Evolutionary conservation across 2,113 vertebrate species (phyloP).

Genomic region (Coptodon rendalli): DNA sequence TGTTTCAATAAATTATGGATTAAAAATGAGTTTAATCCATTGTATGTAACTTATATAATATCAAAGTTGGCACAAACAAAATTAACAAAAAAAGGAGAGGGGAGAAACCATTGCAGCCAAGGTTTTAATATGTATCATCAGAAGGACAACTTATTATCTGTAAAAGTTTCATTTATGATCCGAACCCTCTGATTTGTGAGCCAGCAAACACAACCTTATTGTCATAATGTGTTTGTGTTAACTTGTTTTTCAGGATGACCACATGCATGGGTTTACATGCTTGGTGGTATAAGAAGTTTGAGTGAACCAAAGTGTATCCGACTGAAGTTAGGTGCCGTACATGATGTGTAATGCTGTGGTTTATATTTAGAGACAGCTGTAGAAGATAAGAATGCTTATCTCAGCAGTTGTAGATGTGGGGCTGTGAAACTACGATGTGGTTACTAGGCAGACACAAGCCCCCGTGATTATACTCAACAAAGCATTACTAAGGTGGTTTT

Average conservation of each 20-base stretch:
- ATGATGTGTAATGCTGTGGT: constrained; percentile 39
- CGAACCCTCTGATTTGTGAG: neutral
- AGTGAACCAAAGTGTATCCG: neutral
- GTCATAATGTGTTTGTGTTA: neutral
- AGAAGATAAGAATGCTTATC: constrained; percentile 64
- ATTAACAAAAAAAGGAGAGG: neutral
- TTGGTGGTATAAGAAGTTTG: neutral
- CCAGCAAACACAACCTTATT: neutral
- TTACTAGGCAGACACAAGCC: neutral
- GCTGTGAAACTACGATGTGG: neutral
- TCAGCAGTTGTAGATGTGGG: constrained; percentile 48
- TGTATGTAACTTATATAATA: neutral
- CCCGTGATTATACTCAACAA: neutral
- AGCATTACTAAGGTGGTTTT: neutral
- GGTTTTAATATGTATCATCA: neutral
- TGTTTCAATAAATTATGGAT: neutral
- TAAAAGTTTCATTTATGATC: neutral
- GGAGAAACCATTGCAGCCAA: neutral
- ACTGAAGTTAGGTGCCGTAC: neutral
- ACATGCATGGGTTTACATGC: neutral
- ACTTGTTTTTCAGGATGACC: neutral
- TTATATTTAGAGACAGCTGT: constrained; percentile 64
- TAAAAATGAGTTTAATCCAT: neutral
- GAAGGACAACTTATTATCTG: neutral
- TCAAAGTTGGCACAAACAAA: too few relatives aligned